These are phyloP conservation scores for Brachionus sp. DNA, from an alignment of 1,140 invertebrate species.

Conservation along the genomic window DNA sequence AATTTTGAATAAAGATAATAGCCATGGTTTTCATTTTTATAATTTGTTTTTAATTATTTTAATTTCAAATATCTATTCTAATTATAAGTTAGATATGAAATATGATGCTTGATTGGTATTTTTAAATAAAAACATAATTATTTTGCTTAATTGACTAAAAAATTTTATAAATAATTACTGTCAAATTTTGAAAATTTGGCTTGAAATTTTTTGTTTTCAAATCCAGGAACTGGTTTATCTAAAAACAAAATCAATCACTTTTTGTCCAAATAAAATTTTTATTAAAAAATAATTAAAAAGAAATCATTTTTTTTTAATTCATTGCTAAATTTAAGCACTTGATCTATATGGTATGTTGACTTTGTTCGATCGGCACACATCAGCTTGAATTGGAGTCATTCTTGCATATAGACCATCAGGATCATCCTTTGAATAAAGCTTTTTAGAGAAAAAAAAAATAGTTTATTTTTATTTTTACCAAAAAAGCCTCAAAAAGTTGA, in stretches of 20 bases:
- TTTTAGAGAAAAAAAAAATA: not conserved
- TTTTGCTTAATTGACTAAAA: not conserved
- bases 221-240: not conserved
- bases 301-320: not conserved
- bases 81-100: not conserved
- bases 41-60: too few species aligned
- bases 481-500: slow-evolving; percentile 56
- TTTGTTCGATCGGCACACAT: slow-evolving; percentile 59
- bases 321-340: not conserved
- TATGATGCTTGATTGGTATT: not conserved
- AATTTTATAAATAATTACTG: not conserved
- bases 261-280: not conserved
- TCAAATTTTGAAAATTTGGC: not conserved
- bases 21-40: too few species aligned
- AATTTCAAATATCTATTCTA: too few species aligned
- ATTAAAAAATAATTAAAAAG: not conserved
- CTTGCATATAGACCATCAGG: slow-evolving; percentile 58
- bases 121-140: not conserved
- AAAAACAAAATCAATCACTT: not conserved
- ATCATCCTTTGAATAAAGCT: slow-evolving; percentile 51
- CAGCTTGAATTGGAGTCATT: slow-evolving; percentile 58
- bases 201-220: too few species aligned
- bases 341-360: slow-evolving; percentile 54
- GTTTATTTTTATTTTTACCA: slow-evolving; percentile 51
- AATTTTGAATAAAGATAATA: too few species aligned